Base-by-base conservation (phyloP, 2,113 vertebrate genomes). In the Rhinolophus sinicus region DNA sequence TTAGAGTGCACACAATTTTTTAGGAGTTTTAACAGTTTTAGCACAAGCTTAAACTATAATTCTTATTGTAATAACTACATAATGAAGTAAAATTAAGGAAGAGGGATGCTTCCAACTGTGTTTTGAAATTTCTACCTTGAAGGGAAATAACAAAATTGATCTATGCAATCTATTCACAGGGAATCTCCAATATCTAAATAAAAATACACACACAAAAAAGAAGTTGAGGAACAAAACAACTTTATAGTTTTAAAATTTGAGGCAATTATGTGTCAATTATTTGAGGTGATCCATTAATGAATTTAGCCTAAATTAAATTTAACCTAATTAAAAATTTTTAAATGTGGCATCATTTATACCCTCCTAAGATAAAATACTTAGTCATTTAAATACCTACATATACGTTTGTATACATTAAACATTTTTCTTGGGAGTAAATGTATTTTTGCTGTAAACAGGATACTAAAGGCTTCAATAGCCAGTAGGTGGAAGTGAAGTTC, bases 31-130 rank as follows among this genome's bases (percentile, higher is more conserved):
- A 50, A 58, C 86, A 75, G 19, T 69, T 77, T 87, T 69, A 73
- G 40, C 38, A 50, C 28, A 80, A 94, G 44, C 90, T 95, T 93
- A 67, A 88, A 95, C 81, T 81, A 52, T 7, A 64, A 78, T 77
- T 13, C 38, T 65, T 33, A 30, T 70, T 84, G 76, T 81, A 88
- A 64, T 77, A 82, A 56, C 44, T n/a, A 62, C 2, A 52, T 26
- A 80, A 7, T 52, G 22, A 77, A 78, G n/a, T 38, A 56, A 94
- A 21, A 12, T 15, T 24, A 44, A 56, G 28, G 38, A 26, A 50
- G 6, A 75, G 26, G 33, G 28, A 75, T 83, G 8, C 11, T 85
- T 73, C 22, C 40, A 26, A 47, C 6, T 47, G 70, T 67, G 16
- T 78, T 94, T 52, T 90, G 22, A 86, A 89, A 85, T 67, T 83